These are phyloP conservation scores for Leontocebus nigricollis DNA, from an alignment of 2,797 vertebrate genomes.

Conservation along the genomic window DNA sequence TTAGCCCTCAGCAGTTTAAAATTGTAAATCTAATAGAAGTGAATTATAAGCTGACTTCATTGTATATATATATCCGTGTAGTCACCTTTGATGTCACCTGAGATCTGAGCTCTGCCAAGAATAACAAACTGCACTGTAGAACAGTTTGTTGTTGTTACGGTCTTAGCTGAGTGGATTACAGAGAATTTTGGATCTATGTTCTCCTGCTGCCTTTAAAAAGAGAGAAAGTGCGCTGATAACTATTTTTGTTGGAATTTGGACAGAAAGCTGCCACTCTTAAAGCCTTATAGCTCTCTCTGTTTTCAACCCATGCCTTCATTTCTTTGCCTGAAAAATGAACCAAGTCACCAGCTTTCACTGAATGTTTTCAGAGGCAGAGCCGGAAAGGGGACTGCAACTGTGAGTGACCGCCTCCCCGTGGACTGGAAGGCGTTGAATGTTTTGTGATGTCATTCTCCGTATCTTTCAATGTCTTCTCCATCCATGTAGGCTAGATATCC, in stretches of 20 bases:
- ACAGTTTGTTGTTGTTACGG: neutral
- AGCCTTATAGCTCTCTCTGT: neutral
- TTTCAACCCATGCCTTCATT: neutral
- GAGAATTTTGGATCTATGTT: neutral
- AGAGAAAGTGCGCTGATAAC: neutral
- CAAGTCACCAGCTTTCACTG: neutral
- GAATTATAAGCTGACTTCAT: constrained; percentile 70
- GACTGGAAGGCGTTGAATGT: neutral
- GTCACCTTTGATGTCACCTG: constrained; percentile 60
- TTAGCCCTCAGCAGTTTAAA: neutral
- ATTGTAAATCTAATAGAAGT: constrained; percentile 25
- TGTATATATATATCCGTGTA: neutral
- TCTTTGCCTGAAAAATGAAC: constrained; percentile 14
- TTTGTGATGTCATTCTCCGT: neutral
- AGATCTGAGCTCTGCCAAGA: constrained; percentile 45
- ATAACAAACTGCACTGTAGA: neutral
- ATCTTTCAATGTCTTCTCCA: neutral
- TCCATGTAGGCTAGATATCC: neutral
- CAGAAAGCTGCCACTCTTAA: constrained; percentile 27
- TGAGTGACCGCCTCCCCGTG: neutral
- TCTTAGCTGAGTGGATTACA: neutral
- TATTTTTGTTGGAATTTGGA: constrained; percentile 66
- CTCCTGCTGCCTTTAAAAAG: neutral
- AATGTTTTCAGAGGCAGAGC: neutral
- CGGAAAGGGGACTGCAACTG: neutral